Evolutionary conservation across 2,888 invertebrate genomes (phyloP), one percentile per base, ranked within the genome.

Genomic region (Eudasyphora cyanicolor): DNA sequence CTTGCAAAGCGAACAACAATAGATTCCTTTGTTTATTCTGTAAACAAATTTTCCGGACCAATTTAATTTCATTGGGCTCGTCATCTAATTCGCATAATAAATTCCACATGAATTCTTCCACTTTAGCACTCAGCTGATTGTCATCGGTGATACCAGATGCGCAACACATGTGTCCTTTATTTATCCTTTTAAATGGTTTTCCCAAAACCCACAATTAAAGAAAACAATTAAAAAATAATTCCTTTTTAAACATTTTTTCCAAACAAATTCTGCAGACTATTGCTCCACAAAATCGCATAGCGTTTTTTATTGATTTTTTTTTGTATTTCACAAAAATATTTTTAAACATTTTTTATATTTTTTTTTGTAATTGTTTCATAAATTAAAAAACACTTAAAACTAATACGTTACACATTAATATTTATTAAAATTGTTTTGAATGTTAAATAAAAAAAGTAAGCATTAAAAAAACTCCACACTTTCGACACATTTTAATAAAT

Each of bases 371-470:
- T n/a, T 71, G 35, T 82, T 76, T 71, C 62, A 78, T 75, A 64
- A 79, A 76, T 71, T 79, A 82, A 82, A 76, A 82, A 78, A 79
- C 75, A 76, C 71, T 82, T 75, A 82, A 29, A 57, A 49, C 42
- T 75, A 76, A 82, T 32, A 75, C 24, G 35, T 21, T 62, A 64
- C 35, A 51, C 24, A 67, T 51, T 79, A 79, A 71, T 64, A 67
- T 17, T 70, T 75, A 49, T 60, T 67, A 62, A 35, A 19, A 51
- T 42, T 51, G 54, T 35, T 73, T 42, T 38, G 57, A 42, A 73
- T 42, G 27, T 42, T 73, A 73, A 57, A 73, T 35, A 49, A 42
- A 69, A n/a, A 74, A 57, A 70, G 3, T 29, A 57, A 29, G 12
- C 21, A 14, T 38, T 35, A 51, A 42, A 42, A 62, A 49, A 57